phyloP scores from a whole-genome alignment of 2,888 invertebrate species.

The Limenitis arthemis region DNA sequence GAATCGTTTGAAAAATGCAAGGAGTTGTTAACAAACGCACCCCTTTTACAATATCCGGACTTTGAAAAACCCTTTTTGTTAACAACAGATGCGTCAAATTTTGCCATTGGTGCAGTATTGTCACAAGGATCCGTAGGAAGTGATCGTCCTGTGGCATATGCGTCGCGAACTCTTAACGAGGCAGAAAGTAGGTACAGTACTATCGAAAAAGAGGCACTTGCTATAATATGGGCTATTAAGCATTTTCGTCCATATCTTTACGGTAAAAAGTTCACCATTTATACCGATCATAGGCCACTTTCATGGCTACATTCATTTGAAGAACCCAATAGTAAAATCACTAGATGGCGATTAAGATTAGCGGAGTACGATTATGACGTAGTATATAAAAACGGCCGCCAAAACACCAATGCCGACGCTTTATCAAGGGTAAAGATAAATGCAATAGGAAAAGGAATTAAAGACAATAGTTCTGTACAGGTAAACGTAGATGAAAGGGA shows the following conservation, averaged over 20 bases:
- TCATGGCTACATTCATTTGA: slow-evolving; percentile 19
- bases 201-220: slow-evolving; percentile 28
- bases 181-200: background rate
- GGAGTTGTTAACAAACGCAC: slow-evolving; percentile 17
- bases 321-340: slow-evolving; percentile 24
- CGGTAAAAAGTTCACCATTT: slow-evolving; percentile 23
- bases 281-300: slow-evolving; percentile 22
- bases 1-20: slow-evolving; percentile 25
- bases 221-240: slow-evolving; percentile 19
- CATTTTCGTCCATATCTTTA: slow-evolving; percentile 16
- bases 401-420: slow-evolving; percentile 23
- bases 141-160: background rate
- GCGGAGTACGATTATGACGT: slow-evolving; percentile 25
- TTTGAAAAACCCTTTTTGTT: background rate
- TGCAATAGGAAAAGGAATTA: background rate
- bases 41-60: slow-evolving; percentile 24
- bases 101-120: too few species aligned
- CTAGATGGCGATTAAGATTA: slow-evolving; percentile 26
- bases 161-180: background rate
- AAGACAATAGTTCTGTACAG: background rate
- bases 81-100: background rate
- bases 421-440: slow-evolving; percentile 20
- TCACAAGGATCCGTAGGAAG: background rate
- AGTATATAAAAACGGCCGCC: slow-evolving; percentile 21
- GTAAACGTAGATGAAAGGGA: background rate